These are phyloP conservation scores for Gobio occitaniae DNA, from an alignment of 2,797 vertebrate genomes.

Conservation along the genomic window DNA sequence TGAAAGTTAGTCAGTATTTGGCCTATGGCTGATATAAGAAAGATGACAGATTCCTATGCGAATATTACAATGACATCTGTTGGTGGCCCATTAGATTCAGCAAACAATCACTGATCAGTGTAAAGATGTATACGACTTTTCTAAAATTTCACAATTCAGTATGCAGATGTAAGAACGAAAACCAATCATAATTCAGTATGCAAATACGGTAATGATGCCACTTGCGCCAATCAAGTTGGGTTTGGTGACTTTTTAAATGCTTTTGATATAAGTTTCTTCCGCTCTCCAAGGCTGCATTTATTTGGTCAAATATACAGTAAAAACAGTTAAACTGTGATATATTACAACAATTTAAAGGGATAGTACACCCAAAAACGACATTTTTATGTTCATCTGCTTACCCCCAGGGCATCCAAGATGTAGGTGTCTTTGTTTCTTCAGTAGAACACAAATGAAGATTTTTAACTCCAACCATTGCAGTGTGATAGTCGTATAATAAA, in stretches of 20 bases:
- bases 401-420: too few relatives aligned
- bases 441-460: too few relatives aligned
- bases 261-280: background rate
- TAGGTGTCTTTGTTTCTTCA: too few relatives aligned
- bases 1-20: background rate
- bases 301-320: background rate
- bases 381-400: too few relatives aligned
- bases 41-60: background rate
- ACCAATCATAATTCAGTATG: background rate
- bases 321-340: background rate
- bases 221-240: background rate
- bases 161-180: background rate
- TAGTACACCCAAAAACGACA: too few relatives aligned
- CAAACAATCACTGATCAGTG: background rate
- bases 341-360: background rate
- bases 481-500: too few relatives aligned
- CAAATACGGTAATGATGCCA: background rate
- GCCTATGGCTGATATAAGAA: background rate
- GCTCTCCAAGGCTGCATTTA: background rate
- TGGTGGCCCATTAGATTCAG: background rate
- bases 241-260: background rate
- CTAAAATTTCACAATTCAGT: background rate
- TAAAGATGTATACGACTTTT: background rate
- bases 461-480: too few relatives aligned
- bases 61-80: background rate